Evolutionary conservation across 1,140 invertebrate species (phyloP), one percentile per base, ranked within the genome.

Genomic region (Notospermus geniculatus): DNA sequence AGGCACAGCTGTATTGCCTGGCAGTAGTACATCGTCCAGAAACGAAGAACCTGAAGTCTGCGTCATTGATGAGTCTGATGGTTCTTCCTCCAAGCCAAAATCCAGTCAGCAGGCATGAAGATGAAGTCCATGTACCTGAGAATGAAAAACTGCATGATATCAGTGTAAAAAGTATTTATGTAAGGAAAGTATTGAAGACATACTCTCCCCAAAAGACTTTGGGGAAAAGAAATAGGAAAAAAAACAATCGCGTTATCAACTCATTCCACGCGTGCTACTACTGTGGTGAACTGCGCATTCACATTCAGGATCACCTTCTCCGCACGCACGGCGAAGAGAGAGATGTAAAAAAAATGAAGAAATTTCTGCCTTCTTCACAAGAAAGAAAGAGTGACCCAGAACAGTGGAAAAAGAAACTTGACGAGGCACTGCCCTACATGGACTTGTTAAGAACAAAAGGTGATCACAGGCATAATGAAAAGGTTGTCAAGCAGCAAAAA

Each of bases 211-310:
- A 36, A 15, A 27, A 19, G 32, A 36, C 5, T 36, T 36, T 36
- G 32, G 32, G 32, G 4, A 50, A 50, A 19, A 50, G 9, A 23
- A 5, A 7, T n/a, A 19, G 25, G n/a, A 50, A 50, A n/a, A 50
- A 50, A n/a, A 50, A 50, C 25, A 50, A 50, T 9, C 46, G 46
- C 25, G 46, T 50, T 4, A 23, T 23, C n/a, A 27, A 50, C n/a
- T 23, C n/a, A 5, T 50, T 23, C 46, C 46, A 50, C n/a, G 46
- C 46, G n/a, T 50, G 46, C 25, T 27, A 23, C 25, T 50, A 50
- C 25, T 50, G 46, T 50, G 46, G 46, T 50, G 25, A 50, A n/a
- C 25, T 50, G 25, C 19, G n/a, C 5, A 19, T 23, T 19, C 46
- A 50, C 46, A 50, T 50, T 9, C 19, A 27, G 9, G 46, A 23